These are phyloP conservation scores for Parapsyche elsis DNA, from an alignment of 1,140 invertebrate genomes.

Conservation along the genomic window DNA sequence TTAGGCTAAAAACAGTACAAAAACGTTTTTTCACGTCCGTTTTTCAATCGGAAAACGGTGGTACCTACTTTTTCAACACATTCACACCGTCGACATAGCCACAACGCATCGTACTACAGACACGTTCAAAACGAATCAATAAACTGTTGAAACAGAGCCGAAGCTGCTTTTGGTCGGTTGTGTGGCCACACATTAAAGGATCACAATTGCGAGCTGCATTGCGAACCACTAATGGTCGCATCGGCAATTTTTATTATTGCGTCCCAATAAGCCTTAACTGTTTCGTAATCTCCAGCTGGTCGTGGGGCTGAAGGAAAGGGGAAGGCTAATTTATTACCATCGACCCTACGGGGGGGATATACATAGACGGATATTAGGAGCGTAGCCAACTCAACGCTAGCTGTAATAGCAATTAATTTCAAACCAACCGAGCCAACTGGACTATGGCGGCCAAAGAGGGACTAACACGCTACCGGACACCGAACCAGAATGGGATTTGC, in stretches of 20 bases:
- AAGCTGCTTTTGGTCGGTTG: no score
- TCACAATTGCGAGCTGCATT: neutral
- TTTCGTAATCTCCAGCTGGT: constrained; percentile 17
- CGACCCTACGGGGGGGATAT: neutral
- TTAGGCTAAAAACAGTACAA: no score
- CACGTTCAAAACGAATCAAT: no score
- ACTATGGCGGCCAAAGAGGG: neutral
- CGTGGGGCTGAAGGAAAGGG: neutral
- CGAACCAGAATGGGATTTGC: neutral
- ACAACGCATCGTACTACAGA: no score
- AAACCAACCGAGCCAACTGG: neutral
- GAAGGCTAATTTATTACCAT: constrained; percentile 18
- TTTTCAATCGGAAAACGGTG: no score
- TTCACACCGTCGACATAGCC: no score
- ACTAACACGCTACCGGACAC: neutral
- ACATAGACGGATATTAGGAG: constrained; percentile 50
- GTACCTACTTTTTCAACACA: no score
- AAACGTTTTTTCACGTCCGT: no score
- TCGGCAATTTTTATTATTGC: constrained; percentile 15
- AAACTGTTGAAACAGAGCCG: no score
- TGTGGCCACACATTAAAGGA: no score
- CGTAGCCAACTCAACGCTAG: constrained; percentile 48
- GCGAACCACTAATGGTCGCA: neutral
- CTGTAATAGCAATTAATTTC: constrained; percentile 52
- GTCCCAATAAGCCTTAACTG: constrained; percentile 12